These are phyloP conservation scores for Drosophila merina DNA, from an alignment of 2,888 invertebrate genomes.

Conservation along the genomic window DNA sequence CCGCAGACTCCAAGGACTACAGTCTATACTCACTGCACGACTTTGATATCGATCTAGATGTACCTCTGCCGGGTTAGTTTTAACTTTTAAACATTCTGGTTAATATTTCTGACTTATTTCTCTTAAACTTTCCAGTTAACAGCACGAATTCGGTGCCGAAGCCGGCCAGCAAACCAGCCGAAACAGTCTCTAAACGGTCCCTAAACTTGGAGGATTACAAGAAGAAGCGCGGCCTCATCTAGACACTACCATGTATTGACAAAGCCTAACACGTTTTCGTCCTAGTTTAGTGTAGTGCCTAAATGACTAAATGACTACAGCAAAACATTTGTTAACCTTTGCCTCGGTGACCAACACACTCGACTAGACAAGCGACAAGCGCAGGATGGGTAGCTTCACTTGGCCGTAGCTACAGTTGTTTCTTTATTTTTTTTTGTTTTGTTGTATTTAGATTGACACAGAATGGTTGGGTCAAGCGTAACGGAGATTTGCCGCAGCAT, in stretches of 20 bases:
- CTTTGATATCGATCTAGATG: conserved; percentile 97
- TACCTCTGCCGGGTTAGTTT: conserved; percentile 89
- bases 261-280: conserved; percentile 27
- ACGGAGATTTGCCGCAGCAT: not conserved
- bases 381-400: conserved; percentile 5
- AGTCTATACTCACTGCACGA: conserved; percentile 90
- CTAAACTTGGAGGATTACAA: conserved; percentile 96
- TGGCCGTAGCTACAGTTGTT: conserved; percentile 21
- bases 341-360: conserved; percentile 13
- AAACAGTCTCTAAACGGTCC: conserved; percentile 92
- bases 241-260: conserved; percentile 59
- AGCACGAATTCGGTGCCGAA: conserved; percentile 90
- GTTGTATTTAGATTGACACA: conserved; percentile 13
- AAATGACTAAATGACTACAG: conserved; percentile 39
- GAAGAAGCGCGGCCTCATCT: conserved; percentile 95
- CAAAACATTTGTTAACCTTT: conserved; percentile 18
- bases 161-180: conserved; percentile 89
- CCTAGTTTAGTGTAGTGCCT: conserved; percentile 45
- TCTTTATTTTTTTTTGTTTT: no score
- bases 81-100: not conserved
- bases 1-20: conserved; percentile 85
- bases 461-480: conserved; percentile 5
- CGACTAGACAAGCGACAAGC: conserved; percentile 5
- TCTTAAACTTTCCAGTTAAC: conserved; percentile 84
- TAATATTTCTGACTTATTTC: not conserved